Base-by-base conservation (phyloP, 2,888 invertebrate species). In the Sinohyriopsis cumingii region DNA sequence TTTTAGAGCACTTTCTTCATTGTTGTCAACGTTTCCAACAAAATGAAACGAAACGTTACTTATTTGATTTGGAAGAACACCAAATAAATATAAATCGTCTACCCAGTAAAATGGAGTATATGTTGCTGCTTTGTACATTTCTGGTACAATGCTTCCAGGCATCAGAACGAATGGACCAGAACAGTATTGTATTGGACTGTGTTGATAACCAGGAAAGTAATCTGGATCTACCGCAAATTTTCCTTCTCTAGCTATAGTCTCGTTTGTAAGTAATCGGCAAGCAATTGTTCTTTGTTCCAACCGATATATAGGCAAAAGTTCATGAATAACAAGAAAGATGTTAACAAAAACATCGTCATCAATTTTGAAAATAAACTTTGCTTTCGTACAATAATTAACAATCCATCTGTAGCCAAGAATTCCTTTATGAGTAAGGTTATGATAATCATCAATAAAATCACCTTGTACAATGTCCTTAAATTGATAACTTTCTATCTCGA, bases 381-480 rank as follows among this genome's bases (percentile, higher is more conserved):
- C 45, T 12, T 45, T 45, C 12, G 12, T 12, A 45, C 45, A 45
- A 45, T 45, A 45, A 12, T 1, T 12, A 12, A 2, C 12, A 3
- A 45, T 45, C 45, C 45, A 45, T 45, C 45, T 45, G 3, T 12
- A 45, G 2, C 45, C 12, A 45, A 45, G 45, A 45, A 45, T 45
- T 12, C 45, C 45, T 0, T 45, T 45, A 57, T 77, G 73, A 7
- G 83, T 84, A 33, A 83, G 67, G 66, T 84, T 83, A 53, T 65
- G 75, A 68, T 45, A 45, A 45, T 45, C 45, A 12, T 45, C 12
- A 45, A 45, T 12, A 45, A 12, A 45, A 45, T 45, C 12, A 45
- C 45, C 45, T 45, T 12, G 45, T 1, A 12, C 1, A 45, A 12
- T 45, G 12, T 45, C 12, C 12, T 45, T 45, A 12, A 12, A 45